Conservation (phyloP, 2,797 vertebrate genomes). For the Oreochromis mossambicus region DNA sequence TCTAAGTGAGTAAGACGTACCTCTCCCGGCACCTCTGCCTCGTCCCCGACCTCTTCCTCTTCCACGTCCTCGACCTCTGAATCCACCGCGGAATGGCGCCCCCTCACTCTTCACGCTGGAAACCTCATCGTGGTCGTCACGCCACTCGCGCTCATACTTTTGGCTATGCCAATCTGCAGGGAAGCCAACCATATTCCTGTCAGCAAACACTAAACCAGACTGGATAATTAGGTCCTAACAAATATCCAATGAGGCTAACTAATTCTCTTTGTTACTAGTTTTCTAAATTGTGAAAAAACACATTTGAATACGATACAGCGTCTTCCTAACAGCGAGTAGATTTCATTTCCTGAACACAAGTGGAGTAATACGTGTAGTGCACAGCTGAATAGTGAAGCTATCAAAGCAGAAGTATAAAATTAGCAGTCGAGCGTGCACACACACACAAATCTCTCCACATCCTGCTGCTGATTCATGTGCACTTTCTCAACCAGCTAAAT, state of each 20-base stretch:
- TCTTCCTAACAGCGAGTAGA: neutral
- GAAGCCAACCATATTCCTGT: neutral
- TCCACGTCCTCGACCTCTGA: constrained; percentile 89
- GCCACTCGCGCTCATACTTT: constrained; percentile 90
- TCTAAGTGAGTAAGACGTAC: neutral
- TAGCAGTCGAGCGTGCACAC: neutral
- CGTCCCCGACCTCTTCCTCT: constrained; percentile 88
- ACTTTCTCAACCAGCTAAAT: neutral
- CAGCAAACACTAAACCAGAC: neutral
- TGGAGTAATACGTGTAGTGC: neutral
- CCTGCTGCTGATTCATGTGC: constrained; percentile 35
- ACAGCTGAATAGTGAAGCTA: neutral
- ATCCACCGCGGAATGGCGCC: constrained; percentile 88
- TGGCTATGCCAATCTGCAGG: constrained; percentile 89
- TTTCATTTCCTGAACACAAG: neutral
- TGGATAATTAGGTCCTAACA: neutral
- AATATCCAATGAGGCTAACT: neutral
- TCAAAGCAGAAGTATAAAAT: constrained; percentile 31
- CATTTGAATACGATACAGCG: rapidly evolving
- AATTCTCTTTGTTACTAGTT: neutral
- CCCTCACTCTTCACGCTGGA: constrained; percentile 98
- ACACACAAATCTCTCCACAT: constrained; percentile 2
- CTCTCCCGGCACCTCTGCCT: constrained; percentile 83
- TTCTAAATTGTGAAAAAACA: neutral
- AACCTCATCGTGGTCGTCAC: constrained; percentile 92